Evolutionary conservation across 2,113 vertebrate species (phyloP).

Genomic region (Mastomys natalensis): DNA sequence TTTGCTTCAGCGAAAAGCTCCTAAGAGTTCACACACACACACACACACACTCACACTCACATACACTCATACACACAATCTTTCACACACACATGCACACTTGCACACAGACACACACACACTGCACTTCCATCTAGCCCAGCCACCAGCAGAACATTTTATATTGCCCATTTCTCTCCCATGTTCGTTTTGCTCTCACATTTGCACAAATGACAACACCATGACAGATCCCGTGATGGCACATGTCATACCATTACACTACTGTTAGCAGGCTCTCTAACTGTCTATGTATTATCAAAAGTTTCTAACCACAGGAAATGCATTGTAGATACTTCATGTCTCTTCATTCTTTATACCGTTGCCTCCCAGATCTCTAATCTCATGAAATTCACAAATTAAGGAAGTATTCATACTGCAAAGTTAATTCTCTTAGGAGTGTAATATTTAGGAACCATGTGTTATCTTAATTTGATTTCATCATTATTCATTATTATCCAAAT

Average conservation of each 20-base stretch:
- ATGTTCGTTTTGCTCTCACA: not conserved
- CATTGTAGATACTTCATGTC: not conserved
- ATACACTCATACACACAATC: not conserved
- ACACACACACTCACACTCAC: too few species aligned
- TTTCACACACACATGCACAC: accelerated
- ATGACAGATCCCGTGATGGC: not conserved
- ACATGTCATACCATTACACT: not conserved
- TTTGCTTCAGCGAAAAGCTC: not conserved
- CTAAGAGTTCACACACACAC: too few species aligned
- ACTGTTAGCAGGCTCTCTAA: slow-evolving; percentile 21
- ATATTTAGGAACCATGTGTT: not conserved
- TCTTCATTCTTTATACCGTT: not conserved
- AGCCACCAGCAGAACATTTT: not conserved
- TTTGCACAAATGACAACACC: not conserved
- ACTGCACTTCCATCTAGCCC: not conserved
- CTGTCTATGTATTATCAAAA: not conserved
- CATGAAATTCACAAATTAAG: slow-evolving; percentile 43
- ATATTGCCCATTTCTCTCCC: not conserved
- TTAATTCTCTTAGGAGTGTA: not conserved
- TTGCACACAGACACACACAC: too few species aligned
- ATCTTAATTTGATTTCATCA: not conserved
- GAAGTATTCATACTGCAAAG: not conserved
- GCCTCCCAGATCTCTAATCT: not conserved
- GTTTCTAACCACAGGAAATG: not conserved
- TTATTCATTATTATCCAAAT: not conserved